Evolutionary conservation across 2,113 vertebrate genomes (phyloP).

Genomic region (Todiramphus saurophagus): DNA sequence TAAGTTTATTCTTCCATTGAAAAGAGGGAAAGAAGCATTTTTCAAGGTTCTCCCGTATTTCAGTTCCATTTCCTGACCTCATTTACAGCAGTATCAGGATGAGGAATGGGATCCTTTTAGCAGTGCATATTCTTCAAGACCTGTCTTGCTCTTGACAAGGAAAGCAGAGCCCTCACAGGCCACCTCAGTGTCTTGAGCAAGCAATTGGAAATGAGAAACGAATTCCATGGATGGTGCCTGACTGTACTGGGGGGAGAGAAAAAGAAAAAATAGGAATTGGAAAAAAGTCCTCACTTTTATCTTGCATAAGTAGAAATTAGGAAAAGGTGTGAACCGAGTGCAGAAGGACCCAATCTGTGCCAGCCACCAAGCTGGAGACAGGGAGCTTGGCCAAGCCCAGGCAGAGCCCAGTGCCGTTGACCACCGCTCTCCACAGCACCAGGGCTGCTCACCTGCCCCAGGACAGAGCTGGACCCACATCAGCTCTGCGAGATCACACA

Average conservation of each 20-base stretch:
- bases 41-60: not conserved
- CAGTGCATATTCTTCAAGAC: not conserved
- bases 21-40: not conserved
- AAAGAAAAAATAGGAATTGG: not conserved
- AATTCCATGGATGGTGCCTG: not conserved
- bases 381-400: not conserved
- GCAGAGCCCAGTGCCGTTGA: not conserved
- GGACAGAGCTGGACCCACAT: not conserved
- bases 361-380: not conserved
- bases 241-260: not conserved
- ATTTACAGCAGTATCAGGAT: not conserved
- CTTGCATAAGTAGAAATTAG: not conserved
- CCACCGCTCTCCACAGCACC: rapidly evolving
- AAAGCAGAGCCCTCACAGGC: not conserved
- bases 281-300: not conserved
- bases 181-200: not conserved
- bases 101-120: not conserved
- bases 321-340: not conserved
- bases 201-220: not conserved
- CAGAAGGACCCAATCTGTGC: not conserved
- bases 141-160: not conserved
- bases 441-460: not conserved
- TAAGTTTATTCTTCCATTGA: not conserved
- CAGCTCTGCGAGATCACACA: not conserved
- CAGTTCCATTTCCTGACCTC: not conserved